Percentiles rank a stretch among this genome's conserved stretches.
Conservation (phyloP, 2,888 invertebrate genomes). For the Dicyrtomina minuta region DNA sequence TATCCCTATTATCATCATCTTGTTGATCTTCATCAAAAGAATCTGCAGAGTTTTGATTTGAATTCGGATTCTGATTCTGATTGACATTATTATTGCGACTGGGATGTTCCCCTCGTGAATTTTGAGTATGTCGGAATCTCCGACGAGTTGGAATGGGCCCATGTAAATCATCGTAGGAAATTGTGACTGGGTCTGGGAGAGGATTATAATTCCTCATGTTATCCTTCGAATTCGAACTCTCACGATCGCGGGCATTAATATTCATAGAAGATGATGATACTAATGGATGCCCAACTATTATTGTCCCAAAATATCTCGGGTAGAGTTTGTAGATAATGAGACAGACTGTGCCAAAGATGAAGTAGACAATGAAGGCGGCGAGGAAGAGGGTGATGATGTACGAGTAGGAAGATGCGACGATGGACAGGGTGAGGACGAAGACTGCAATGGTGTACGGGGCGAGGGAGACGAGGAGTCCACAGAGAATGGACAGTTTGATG, state of each 20-base stretch:
- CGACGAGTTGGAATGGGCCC: no score
- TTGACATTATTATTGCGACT: no score
- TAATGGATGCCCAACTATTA: no score
- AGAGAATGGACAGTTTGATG: constrained; percentile 1
- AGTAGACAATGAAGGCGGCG: constrained; percentile 19
- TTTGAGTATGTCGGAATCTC: no score
- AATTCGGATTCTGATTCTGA: neutral
- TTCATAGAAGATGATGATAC: no score
- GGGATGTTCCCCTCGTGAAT: no score
- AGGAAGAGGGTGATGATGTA: constrained; percentile 28
- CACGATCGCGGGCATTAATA: no score
- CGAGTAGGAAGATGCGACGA: constrained; percentile 22
- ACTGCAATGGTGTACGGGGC: constrained; percentile 28
- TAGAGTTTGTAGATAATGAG: constrained; percentile 18
- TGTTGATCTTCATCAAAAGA: neutral
- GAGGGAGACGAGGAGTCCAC: constrained; percentile 11
- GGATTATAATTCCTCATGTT: no score
- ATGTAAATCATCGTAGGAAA: no score
- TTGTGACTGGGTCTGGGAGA: no score
- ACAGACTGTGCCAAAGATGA: constrained; percentile 18
- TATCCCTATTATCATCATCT: neutral
- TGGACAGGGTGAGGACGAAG: constrained; percentile 24
- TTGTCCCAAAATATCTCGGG: constrained; percentile 18
- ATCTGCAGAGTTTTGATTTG: neutral
- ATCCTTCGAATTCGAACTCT: no score